Conservation (phyloP, 2,113 vertebrate species). For the Anguilla rostrata region DNA sequence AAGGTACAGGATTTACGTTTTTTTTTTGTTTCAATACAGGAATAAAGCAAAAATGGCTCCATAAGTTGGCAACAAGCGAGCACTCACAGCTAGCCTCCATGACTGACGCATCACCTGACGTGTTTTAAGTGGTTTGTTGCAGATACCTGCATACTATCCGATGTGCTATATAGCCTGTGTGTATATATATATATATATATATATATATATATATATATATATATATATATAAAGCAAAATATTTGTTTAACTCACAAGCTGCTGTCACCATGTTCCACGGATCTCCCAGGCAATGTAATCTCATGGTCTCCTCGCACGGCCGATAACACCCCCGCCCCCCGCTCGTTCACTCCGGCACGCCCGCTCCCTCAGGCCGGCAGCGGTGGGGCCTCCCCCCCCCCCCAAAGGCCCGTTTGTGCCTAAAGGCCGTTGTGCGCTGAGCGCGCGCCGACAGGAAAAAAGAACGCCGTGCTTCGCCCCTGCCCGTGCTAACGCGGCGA, state of each 20-base stretch:
- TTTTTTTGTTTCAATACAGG: no score
- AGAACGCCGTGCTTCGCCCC: constrained; percentile 61
- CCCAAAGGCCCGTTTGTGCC: constrained; percentile 14
- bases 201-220: no score
- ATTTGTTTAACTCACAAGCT: neutral
- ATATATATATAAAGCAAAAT: no score
- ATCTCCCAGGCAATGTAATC: neutral
- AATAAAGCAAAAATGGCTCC: neutral
- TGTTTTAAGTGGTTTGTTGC: neutral
- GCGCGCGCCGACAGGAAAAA: constrained; percentile 75
- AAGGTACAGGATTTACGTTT: neutral
- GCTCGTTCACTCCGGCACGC: neutral
- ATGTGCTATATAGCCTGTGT: neutral
- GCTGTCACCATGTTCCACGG: neutral
- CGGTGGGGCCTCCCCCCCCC: neutral
- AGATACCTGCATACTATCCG: neutral
- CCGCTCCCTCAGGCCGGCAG: neutral
- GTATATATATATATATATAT: no score
- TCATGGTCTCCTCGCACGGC: neutral
- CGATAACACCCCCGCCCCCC: neutral
- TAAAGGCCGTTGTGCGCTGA: no score
- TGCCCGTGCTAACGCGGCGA: constrained; percentile 71
- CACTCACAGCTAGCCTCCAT: neutral
- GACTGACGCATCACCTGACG: neutral
- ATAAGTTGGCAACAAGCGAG: neutral